Evolutionary conservation across 2,888 invertebrate genomes (phyloP).

Genomic region (Amphipyra tragopoginis): DNA sequence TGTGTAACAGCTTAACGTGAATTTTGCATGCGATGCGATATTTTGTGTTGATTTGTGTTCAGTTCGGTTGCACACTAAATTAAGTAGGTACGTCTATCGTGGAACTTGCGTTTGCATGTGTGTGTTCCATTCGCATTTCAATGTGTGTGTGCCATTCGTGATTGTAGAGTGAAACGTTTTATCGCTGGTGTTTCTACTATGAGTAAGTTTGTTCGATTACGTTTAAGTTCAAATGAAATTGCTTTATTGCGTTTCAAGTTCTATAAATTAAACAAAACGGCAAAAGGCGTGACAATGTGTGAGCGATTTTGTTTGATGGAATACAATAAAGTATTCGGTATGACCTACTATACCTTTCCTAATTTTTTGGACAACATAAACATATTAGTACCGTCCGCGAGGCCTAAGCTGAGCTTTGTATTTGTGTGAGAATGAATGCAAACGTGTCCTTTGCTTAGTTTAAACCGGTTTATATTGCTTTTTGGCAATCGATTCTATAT

Average conservation of each 20-base stretch:
- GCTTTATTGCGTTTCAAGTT: conserved; percentile 24
- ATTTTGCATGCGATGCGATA: conserved; percentile 45
- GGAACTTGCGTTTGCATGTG: conserved; percentile 17
- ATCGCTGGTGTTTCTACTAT: conserved; percentile 28
- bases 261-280: conserved; percentile 1
- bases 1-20: conserved; percentile 13
- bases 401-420: too few species aligned
- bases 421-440: too few species aligned
- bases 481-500: too few species aligned
- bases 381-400: too few species aligned
- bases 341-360: too few species aligned
- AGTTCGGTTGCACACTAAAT: conserved; percentile 39
- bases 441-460: too few species aligned
- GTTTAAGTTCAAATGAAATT: conserved; percentile 17
- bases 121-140: background rate
- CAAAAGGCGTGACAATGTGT: background rate
- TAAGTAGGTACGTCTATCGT: conserved; percentile 47
- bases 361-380: too few species aligned
- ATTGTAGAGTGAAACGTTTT: conserved; percentile 34
- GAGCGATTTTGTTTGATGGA: background rate
- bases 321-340: background rate
- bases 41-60: conserved; percentile 51
- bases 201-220: conserved; percentile 11
- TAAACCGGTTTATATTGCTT: too few species aligned
- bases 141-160: conserved; percentile 10